Percentiles rank a stretch among this genome's conserved stretches.
phyloP scores from a whole-genome alignment of 1,140 invertebrate species.

The Contarinia nasturtii region DNA sequence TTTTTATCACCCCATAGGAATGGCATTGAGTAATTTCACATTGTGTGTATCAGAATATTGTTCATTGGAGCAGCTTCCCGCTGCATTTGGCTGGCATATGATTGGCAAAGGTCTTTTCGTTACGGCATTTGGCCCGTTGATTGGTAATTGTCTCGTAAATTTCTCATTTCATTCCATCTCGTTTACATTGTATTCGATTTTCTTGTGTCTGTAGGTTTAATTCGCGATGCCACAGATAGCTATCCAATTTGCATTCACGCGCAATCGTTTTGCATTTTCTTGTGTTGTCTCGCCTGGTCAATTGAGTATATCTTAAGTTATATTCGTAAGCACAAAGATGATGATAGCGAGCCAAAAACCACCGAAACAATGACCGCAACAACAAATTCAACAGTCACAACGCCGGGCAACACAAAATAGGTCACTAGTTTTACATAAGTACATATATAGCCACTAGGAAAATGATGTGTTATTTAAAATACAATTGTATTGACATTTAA shows the following conservation, averaged over 20 bases:
- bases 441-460: too few relatives aligned
- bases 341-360: background rate
- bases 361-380: too few relatives aligned
- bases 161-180: background rate
- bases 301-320: slow-evolving; percentile 36
- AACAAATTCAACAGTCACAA: too few relatives aligned
- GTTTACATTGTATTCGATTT: background rate
- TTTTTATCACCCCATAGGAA: too few relatives aligned
- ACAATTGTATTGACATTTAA: too few relatives aligned
- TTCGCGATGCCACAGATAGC: slow-evolving; percentile 44
- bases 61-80: slow-evolving; percentile 47
- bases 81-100: slow-evolving; percentile 55
- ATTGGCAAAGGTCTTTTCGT: slow-evolving; percentile 54
- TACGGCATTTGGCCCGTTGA: slow-evolving; percentile 42
- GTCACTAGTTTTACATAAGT: too few relatives aligned
- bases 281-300: slow-evolving; percentile 43
- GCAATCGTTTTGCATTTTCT: slow-evolving; percentile 43
- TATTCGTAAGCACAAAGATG: slow-evolving; percentile 1
- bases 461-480: too few relatives aligned
- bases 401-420: too few relatives aligned
- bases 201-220: slow-evolving; percentile 32
- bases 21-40: slow-evolving; percentile 49
- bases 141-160: slow-evolving; percentile 31
- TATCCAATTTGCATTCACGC: slow-evolving; percentile 50
- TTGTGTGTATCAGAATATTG: slow-evolving; percentile 54